Evolutionary conservation across 2,113 vertebrate genomes (phyloP).

Genomic region (Sigmodon hispidus): DNA sequence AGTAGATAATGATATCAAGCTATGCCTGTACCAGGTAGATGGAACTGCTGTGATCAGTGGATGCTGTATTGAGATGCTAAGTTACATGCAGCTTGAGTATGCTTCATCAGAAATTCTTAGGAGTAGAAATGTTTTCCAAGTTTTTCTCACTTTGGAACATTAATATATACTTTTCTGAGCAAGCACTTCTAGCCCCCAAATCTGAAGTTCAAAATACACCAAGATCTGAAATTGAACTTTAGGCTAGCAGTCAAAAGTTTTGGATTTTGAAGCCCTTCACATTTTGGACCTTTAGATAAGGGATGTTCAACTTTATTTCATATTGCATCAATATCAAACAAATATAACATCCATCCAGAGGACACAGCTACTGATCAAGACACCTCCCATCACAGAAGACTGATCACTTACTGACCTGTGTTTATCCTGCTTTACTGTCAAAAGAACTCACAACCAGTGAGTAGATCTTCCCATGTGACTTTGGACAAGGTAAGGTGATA

Average conservation of each 20-base stretch:
- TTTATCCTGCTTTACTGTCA: neutral
- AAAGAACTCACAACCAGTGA: constrained; percentile 17
- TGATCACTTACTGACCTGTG: neutral
- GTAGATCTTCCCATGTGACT: neutral
- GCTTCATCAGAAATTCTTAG: neutral
- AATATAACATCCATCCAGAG: neutral
- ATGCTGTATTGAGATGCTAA: neutral
- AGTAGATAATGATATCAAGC: neutral
- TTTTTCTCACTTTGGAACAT: neutral
- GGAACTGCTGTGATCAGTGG: neutral
- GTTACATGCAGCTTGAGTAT: neutral
- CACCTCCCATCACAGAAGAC: neutral
- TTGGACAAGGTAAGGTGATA: neutral
- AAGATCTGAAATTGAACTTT: neutral
- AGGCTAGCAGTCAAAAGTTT: neutral
- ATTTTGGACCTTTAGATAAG: neutral
- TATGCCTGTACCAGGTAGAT: neutral
- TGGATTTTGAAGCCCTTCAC: neutral
- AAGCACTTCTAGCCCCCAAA: neutral
- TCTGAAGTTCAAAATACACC: neutral
- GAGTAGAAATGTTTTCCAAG: neutral
- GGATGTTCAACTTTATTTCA: neutral
- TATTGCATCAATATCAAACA: neutral
- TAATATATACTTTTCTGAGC: neutral
- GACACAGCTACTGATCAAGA: neutral